A percentile compares a stretch with the other conserved stretches of the same genome.
Conservation (phyloP, 2,888 invertebrate genomes). For the Syritta pipiens region DNA sequence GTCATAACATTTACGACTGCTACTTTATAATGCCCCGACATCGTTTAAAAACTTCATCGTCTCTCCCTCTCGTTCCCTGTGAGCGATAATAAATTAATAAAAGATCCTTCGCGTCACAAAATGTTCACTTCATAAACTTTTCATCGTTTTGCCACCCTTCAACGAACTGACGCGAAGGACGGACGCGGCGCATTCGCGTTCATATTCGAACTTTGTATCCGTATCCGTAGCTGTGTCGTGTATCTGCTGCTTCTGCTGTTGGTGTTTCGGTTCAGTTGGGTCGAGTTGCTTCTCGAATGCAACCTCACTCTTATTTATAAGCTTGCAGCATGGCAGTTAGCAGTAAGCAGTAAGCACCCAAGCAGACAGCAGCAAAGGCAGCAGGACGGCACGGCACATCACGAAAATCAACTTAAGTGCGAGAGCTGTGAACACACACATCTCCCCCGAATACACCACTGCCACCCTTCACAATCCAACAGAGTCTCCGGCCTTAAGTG, state of each 20-base stretch:
- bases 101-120: constrained; percentile 44
- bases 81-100: constrained; percentile 36
- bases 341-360: too few relatives aligned
- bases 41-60: constrained; percentile 28
- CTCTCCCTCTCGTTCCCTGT: background rate
- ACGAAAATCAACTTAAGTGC: constrained; percentile 51
- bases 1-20: constrained; percentile 35
- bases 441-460: too few relatives aligned
- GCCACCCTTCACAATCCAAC: too few relatives aligned
- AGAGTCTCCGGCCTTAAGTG: too few relatives aligned
- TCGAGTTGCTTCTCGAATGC: too few relatives aligned
- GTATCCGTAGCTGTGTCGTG: too few relatives aligned
- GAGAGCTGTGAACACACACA: constrained; percentile 33
- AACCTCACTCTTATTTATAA: constrained; percentile 37
- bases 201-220: too few relatives aligned
- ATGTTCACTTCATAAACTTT: constrained; percentile 49
- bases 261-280: background rate
- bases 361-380: background rate
- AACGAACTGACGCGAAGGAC: constrained; percentile 1
- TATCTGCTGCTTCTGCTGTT: background rate
- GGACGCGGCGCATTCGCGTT: too few relatives aligned
- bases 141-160: constrained; percentile 35
- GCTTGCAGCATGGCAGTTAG: constrained; percentile 31
- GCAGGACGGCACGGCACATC: background rate
- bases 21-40: constrained; percentile 12